phyloP scores from a whole-genome alignment of 2,888 invertebrate genomes.

The Syrista parreyssii region DNA sequence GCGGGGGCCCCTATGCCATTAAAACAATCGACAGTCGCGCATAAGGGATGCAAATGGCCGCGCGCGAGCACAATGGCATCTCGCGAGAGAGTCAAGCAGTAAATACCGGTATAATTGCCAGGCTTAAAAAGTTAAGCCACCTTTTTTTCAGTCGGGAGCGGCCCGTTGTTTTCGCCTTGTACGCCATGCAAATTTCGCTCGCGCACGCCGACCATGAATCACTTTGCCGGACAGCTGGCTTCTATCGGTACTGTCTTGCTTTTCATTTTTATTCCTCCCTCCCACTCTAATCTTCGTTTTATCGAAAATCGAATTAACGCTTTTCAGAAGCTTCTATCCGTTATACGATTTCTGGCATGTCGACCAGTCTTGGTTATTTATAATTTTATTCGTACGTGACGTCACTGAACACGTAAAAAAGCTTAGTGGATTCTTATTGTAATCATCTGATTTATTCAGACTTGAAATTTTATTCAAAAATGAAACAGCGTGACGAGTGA shows the following conservation, averaged over 20 bases:
- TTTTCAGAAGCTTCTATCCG: neutral
- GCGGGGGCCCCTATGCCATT: conserved; percentile 45
- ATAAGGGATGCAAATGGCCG: conserved; percentile 56
- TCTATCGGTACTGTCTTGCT: neutral
- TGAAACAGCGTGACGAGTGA: neutral
- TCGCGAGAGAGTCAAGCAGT: conserved; percentile 53
- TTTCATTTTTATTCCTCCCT: neutral
- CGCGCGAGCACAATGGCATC: conserved; percentile 55
- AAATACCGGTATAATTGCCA: conserved; percentile 64
- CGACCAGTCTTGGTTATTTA: neutral
- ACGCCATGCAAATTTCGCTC: neutral
- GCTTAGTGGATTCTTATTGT: neutral
- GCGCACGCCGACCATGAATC: neutral
- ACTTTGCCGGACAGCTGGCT: neutral
- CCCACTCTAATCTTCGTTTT: neutral
- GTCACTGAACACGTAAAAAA: neutral
- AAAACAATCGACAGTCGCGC: conserved; percentile 57
- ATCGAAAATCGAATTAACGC: neutral
- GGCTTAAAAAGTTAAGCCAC: conserved; percentile 47
- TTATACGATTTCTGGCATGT: neutral
- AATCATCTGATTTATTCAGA: neutral
- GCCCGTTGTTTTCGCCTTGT: neutral
- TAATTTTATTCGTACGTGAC: neutral
- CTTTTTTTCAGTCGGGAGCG: neutral
- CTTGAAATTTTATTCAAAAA: conserved; percentile 1